Percentiles rank a stretch among this genome's conserved stretches.
These are phyloP conservation scores for Leptocoma aspasia DNA, from an alignment of 2,113 vertebrate genomes.

Conservation along the genomic window DNA sequence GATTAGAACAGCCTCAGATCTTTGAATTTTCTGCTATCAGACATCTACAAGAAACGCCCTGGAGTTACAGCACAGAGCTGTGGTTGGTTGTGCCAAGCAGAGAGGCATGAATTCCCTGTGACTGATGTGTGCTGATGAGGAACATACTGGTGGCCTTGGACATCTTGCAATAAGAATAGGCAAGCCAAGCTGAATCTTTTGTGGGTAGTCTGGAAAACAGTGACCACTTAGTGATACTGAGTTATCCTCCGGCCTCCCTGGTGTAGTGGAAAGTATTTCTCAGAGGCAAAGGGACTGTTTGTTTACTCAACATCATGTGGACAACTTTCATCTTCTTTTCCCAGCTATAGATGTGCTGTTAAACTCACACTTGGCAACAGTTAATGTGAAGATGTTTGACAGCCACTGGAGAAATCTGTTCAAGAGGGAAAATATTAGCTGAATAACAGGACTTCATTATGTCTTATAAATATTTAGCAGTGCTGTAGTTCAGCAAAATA, in stretches of 20 bases:
- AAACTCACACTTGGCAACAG: conserved; percentile 20
- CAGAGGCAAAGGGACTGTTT: conserved; percentile 17
- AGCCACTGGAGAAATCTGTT: conserved; percentile 34
- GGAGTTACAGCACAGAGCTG: background rate
- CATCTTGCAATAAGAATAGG: background rate
- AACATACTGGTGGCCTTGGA: background rate
- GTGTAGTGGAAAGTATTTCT: background rate
- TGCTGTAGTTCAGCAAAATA: conserved; percentile 24
- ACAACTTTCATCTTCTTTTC: conserved; percentile 41
- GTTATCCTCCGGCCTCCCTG: background rate
- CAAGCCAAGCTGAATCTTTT: background rate
- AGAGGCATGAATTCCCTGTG: background rate
- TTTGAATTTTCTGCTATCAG: background rate
- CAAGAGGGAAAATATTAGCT: conserved; percentile 36
- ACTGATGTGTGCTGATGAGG: background rate
- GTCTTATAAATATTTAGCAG: conserved; percentile 29
- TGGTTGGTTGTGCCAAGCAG: background rate
- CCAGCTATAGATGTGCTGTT: conserved; percentile 7
- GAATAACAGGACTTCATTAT: conserved; percentile 4
- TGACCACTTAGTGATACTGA: background rate
- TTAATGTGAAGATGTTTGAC: conserved; percentile 46
- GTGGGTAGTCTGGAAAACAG: background rate
- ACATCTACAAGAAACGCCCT: background rate
- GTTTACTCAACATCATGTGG: background rate
- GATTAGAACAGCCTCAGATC: background rate